Base-by-base conservation (phyloP, 2,113 vertebrate species). In the Cyprinodon tularosa region DNA sequence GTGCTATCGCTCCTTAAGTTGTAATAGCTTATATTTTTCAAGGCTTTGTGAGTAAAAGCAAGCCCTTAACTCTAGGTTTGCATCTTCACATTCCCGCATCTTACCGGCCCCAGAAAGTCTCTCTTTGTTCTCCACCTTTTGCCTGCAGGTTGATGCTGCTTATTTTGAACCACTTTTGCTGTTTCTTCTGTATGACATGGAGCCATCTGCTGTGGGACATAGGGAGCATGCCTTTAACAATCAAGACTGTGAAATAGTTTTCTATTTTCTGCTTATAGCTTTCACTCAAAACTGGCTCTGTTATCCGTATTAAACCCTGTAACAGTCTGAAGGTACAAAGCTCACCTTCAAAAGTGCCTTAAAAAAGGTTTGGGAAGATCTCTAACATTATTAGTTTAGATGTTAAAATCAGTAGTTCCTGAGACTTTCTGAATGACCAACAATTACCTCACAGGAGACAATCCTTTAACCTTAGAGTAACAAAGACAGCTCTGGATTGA, bases 61-160 rank as follows among this genome's bases (percentile, higher is more conserved):
- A 59, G 68, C 9, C 57, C 61, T 66, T 70, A 59, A 71, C 61
- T 76, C 40, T 84, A 61, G 62, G 72, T 81, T 85, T 84, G 64
- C 72, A 74, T 78, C 86, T 73, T 62, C 74, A 78, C 71, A 78
- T 42, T 67, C 71, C 62, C 37, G 20, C 69, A 72, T 63, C 73
- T 68, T 11, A 10, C 70, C 65, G 75, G 75, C 76, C 69, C 73
- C 12, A 66, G 77, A 66, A 86, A 74, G 79, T 78, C 76, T 5
- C 50, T 7, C 50, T 57, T n/a, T 57, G 17, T 57, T 57, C 50
- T 57, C 50, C 50, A 57, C 17, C 14, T 9, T 20, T 57, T 15
- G n/a, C 10, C 9, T 3, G 6, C n/a, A 20, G n/a, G 50, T 57
- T 15, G 9, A 9, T 3, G 8, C 6, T 57, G 50, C 17, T 57